Percentiles rank a stretch among this genome's conserved stretches.
These are phyloP conservation scores for Strigamia maritima DNA, from an alignment of 2,888 invertebrate species.

Conservation along the genomic window DNA sequence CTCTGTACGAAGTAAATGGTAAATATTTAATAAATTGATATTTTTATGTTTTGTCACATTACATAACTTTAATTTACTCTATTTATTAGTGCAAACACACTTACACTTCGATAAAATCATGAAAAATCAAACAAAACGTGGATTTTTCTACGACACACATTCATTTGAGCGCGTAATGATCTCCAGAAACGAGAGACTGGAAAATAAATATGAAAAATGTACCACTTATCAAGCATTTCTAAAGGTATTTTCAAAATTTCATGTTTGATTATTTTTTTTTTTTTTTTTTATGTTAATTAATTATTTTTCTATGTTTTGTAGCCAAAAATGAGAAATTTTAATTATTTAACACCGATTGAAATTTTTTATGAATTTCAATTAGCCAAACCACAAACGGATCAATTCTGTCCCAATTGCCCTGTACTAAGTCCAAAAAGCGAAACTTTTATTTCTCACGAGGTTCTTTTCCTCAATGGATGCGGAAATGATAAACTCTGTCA, in stretches of 20 bases:
- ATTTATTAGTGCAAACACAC: background rate
- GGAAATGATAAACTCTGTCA: background rate
- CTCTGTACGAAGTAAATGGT: background rate
- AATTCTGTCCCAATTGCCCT: background rate
- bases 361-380: background rate
- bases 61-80: background rate
- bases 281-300: background rate
- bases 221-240: background rate
- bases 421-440: conserved; percentile 12
- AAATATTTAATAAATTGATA: background rate
- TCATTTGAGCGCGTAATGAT: background rate
- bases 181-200: background rate
- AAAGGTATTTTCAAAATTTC: background rate
- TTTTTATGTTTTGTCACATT: too few relatives aligned
- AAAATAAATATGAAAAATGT: background rate
- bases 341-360: background rate
- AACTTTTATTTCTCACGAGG: background rate
- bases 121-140: background rate
- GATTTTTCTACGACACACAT: background rate
- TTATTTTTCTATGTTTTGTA: background rate
- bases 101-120: background rate
- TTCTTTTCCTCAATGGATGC: background rate
- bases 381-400: background rate
- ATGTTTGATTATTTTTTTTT: background rate
- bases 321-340: background rate